Evolutionary conservation across 2,113 vertebrate species (phyloP).

Genomic region (Hemiprocne comata): DNA sequence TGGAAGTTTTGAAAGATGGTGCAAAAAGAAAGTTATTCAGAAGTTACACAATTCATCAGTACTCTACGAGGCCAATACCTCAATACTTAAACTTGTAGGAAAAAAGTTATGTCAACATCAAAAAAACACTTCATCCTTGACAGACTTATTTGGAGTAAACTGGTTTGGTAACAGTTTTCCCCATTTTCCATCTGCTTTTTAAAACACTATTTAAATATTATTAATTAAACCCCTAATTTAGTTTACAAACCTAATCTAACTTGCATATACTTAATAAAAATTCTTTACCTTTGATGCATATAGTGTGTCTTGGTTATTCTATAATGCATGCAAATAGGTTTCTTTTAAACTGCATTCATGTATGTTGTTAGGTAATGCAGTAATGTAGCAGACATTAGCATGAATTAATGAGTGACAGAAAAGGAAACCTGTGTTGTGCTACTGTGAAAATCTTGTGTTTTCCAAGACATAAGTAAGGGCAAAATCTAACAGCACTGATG

Average conservation of each 20-base stretch:
- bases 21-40: background rate
- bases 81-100: background rate
- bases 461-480: background rate
- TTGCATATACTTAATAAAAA: background rate
- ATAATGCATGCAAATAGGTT: rapidly evolving
- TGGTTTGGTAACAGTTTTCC: background rate
- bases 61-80: background rate
- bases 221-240: background rate
- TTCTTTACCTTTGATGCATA: background rate
- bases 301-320: background rate
- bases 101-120: background rate
- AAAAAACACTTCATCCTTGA: background rate
- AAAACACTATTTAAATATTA: background rate
- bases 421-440: background rate
- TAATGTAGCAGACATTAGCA: background rate
- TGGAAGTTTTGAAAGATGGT: background rate
- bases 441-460: background rate
- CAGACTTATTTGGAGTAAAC: background rate
- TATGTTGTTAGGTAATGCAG: background rate
- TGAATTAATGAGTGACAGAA: background rate
- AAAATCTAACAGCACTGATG: background rate
- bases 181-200: background rate
- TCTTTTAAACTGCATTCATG: background rate
- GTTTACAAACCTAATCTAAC: background rate
- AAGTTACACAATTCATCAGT: background rate